Conservation (phyloP, 2,113 vertebrate genomes). For the Ptilonorhynchus violaceus region DNA sequence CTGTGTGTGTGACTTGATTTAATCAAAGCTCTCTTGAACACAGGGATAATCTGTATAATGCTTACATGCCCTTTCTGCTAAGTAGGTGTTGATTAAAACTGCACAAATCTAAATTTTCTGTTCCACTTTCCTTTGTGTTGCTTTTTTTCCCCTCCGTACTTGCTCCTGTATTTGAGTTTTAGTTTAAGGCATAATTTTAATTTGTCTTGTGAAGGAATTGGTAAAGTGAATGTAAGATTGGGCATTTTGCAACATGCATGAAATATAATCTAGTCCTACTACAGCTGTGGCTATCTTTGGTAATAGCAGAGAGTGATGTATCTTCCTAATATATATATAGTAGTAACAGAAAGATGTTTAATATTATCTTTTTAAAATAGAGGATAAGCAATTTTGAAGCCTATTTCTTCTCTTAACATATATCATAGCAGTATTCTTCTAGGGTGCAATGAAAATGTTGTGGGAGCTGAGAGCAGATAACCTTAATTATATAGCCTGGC, state of each 20-base stretch:
- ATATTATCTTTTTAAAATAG: neutral
- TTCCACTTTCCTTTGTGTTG: neutral
- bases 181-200: neutral
- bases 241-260: neutral
- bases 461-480: neutral
- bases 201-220: neutral
- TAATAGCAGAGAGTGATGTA: neutral
- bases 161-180: neutral
- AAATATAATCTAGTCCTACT: neutral
- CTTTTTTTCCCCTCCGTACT: neutral
- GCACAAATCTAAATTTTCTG: neutral
- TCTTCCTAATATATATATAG: neutral
- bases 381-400: neutral
- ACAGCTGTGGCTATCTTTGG: neutral
- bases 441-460: neutral
- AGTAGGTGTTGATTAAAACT: neutral
- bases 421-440: neutral
- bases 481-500: neutral
- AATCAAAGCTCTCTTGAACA: neutral
- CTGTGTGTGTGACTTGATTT: neutral
- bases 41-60: neutral
- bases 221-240: neutral
- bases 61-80: neutral
- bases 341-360: neutral
- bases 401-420: neutral